These are phyloP conservation scores for Hartigia nigra DNA, from an alignment of 2,888 invertebrate genomes.

Conservation along the genomic window DNA sequence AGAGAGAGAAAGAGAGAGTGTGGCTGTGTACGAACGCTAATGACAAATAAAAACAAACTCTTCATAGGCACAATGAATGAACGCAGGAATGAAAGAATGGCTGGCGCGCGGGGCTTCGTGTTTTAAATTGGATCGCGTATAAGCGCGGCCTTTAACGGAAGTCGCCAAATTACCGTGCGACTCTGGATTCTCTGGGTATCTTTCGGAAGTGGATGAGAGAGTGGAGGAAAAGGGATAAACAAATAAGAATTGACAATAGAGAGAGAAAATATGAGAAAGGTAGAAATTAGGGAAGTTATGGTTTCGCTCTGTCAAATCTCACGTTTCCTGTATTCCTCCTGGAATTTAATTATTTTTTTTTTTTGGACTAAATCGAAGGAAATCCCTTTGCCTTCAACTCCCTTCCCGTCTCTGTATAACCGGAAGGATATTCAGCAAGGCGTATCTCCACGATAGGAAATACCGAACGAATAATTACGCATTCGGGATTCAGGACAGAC, in stretches of 20 bases:
- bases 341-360: neutral
- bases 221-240: constrained; percentile 15
- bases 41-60: constrained; percentile 15
- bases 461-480: constrained; percentile 8
- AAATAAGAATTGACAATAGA: neutral
- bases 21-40: neutral
- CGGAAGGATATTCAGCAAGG: constrained; percentile 54
- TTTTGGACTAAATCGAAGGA: neutral
- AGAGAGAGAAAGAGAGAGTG: constrained; percentile 1
- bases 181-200: constrained; percentile 41
- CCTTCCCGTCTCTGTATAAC: constrained; percentile 13
- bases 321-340: neutral
- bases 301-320: neutral
- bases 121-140: constrained; percentile 63
- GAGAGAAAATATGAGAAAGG: neutral
- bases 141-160: constrained; percentile 62
- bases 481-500: constrained; percentile 2
- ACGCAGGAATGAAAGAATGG: constrained; percentile 54
- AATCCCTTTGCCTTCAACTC: neutral
- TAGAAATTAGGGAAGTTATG: neutral
- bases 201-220: constrained; percentile 31
- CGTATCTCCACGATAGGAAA: constrained; percentile 50
- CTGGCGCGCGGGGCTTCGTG: constrained; percentile 53
- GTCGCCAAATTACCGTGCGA: constrained; percentile 64
- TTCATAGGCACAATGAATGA: constrained; percentile 45